phyloP scores from a whole-genome alignment of 2,888 invertebrate species.

The Lasius fuliginosus region DNA sequence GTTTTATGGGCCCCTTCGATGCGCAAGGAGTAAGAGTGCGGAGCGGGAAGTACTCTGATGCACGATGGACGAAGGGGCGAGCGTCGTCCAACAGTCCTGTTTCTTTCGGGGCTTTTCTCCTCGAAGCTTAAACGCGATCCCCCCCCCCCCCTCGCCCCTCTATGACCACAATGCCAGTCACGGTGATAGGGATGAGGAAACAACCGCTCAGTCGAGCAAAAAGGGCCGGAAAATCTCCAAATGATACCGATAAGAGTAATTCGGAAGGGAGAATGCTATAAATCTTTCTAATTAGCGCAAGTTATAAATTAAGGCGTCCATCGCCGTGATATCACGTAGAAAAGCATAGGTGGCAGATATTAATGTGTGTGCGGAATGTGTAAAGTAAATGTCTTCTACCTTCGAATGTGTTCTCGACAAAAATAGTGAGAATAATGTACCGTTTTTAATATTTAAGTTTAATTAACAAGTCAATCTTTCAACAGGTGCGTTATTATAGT shows the following conservation, averaged over 20 bases:
- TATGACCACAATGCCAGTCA: slow-evolving; percentile 51
- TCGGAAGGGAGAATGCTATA: slow-evolving; percentile 31
- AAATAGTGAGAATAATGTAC: neutral
- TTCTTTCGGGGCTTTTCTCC: slow-evolving; percentile 72
- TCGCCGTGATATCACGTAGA: neutral
- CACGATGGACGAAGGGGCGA: slow-evolving; percentile 55
- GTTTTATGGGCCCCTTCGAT: slow-evolving; percentile 82
- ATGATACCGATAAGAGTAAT: slow-evolving; percentile 51
- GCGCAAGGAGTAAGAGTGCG: slow-evolving; percentile 40
- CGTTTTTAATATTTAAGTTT: neutral
- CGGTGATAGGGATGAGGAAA: slow-evolving; percentile 65
- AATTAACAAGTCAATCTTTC: slow-evolving; percentile 19
- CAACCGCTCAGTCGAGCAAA: slow-evolving; percentile 60
- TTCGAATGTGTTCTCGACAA: neutral
- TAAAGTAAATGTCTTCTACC: neutral
- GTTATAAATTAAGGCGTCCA: slow-evolving; percentile 53
- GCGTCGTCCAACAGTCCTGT: slow-evolving; percentile 68
- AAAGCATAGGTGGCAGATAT: neutral
- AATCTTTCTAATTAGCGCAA: slow-evolving; percentile 59
- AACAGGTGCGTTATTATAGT: slow-evolving; percentile 7
- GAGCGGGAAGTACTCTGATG: slow-evolving; percentile 24
- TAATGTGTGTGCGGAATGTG: neutral
- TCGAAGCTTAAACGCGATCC: slow-evolving; percentile 73
- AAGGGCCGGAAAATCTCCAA: slow-evolving; percentile 51
- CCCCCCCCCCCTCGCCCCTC: neutral